Percentiles rank a stretch among this genome's conserved stretches.
Conservation (phyloP, 1,140 invertebrate species). For the Pantala flavescens region DNA sequence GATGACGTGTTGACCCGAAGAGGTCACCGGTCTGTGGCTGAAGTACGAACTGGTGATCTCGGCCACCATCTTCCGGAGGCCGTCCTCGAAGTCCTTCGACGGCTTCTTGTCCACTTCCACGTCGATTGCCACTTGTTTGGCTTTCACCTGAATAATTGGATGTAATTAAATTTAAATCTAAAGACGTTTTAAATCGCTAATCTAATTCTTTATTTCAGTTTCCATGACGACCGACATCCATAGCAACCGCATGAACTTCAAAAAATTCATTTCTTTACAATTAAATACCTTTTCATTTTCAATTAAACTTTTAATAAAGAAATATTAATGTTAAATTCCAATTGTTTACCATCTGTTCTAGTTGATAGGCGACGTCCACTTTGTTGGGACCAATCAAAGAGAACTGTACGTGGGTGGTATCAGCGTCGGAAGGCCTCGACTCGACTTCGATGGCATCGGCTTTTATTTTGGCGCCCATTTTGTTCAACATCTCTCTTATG, state of each 20-base stretch:
- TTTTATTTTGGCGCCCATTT: constrained; percentile 39
- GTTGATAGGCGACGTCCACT: constrained; percentile 50
- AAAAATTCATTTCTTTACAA: no score
- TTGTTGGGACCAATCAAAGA: constrained; percentile 50
- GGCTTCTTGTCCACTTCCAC: constrained; percentile 23
- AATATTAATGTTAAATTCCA: no score
- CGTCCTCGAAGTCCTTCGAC: constrained; percentile 23
- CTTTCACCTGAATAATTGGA: constrained; percentile 38
- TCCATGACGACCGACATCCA: no score
- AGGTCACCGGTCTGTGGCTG: constrained; percentile 38
- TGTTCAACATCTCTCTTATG: constrained; percentile 40
- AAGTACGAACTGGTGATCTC: constrained; percentile 54
- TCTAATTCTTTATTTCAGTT: no score
- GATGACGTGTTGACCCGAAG: constrained; percentile 37
- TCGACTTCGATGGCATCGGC: constrained; percentile 43
- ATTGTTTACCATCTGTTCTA: constrained; percentile 46
- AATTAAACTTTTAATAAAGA: no score
- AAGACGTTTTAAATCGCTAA: no score
- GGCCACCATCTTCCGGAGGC: constrained; percentile 41
- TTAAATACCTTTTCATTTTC: no score
- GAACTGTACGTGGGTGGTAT: constrained; percentile 46
- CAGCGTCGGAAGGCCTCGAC: constrained; percentile 27
- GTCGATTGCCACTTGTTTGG: constrained; percentile 38
- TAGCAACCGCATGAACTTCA: no score
- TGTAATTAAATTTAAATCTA: constrained; percentile 20